Conservation (phyloP, 2,888 invertebrate species). For the Apamea epomidion region DNA sequence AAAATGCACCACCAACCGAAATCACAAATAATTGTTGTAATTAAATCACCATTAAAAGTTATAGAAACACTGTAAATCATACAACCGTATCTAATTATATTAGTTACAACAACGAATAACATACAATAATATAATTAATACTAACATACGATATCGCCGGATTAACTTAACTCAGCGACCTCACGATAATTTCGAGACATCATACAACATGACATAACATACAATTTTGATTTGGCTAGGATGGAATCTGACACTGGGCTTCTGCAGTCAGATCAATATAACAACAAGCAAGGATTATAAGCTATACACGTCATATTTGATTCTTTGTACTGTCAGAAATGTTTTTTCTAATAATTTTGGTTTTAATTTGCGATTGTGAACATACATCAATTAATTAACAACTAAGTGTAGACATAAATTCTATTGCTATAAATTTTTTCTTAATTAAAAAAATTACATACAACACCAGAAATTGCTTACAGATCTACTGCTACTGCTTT, state of each 20-base stretch:
- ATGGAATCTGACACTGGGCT: constrained; percentile 34
- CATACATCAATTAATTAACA: constrained; percentile 39
- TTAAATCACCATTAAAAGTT: constrained; percentile 81
- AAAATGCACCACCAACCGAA: constrained; percentile 65
- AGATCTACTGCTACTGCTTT: too few relatives aligned
- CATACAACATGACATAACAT: constrained; percentile 54
- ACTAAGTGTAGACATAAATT: constrained; percentile 26
- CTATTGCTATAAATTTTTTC: constrained; percentile 24
- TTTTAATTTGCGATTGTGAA: constrained; percentile 11
- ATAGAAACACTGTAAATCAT: constrained; percentile 88
- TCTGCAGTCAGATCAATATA: constrained; percentile 44
- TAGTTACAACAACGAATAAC: constrained; percentile 77
- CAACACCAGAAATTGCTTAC: constrained; percentile 22
- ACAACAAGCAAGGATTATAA: neutral
- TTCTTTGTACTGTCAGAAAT: constrained; percentile 9
- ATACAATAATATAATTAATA: constrained; percentile 69
- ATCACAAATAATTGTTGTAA: constrained; percentile 79
- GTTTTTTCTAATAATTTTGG: constrained; percentile 3
- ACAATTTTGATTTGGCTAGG: constrained; percentile 54
- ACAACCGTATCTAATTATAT: constrained; percentile 85
- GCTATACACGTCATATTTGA: constrained; percentile 21
- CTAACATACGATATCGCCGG: constrained; percentile 57
- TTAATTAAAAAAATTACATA: constrained; percentile 41
- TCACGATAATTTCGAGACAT: constrained; percentile 73
- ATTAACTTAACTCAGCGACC: constrained; percentile 73